Evolutionary conservation across 2,888 invertebrate genomes (phyloP), one percentile per base, ranked within the genome.

Genomic region (Amiota communis): DNA sequence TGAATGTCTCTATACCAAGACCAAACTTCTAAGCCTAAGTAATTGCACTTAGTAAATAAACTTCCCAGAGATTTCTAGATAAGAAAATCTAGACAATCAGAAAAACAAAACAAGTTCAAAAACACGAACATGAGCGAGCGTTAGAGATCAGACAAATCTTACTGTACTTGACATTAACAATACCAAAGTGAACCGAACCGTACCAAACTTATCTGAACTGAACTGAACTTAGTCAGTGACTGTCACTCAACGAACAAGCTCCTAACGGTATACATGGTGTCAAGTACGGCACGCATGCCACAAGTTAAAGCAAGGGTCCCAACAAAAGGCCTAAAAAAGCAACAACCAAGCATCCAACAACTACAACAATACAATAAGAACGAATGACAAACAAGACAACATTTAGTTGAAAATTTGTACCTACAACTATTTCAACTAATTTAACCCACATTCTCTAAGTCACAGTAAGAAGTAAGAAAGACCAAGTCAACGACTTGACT

Each of bases 401-500:
- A 68, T 68, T 68, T 68, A 68, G 67, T 68, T 53, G 23, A 68
- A 65, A 81, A 83, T 83, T 83, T 83, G 85, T 83, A 83, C 83
- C 85, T 85, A 83, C 85, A 83, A 83, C 83, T 83, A 85, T 83
- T 85, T 85, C 85, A 85, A 80, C 83, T 85, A 83, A 83, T 83
- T 83, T 81, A 71, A 77, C 76, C 78, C 85, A 80, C 85, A 83
- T 83, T 83, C 83, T 80, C 48, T 49, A 64, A 61, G 46, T 4
- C 23, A n/a, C 46, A 17, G 6, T 20, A 46, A 64, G 64, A 64
- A 17, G 6, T 20, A 46, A 64, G 64, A 64, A n/a, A 23, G 61
- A 64, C 23, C 11, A 15, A 64, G 47, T 59, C 59, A 17, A 20
- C 59, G 59, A 59, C 59, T 59, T 59, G 15, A 1, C 53, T 51